Percentiles rank a stretch among this genome's conserved stretches.
Conservation (phyloP, 2,888 invertebrate genomes). For the Tubulanus polymorphus region DNA sequence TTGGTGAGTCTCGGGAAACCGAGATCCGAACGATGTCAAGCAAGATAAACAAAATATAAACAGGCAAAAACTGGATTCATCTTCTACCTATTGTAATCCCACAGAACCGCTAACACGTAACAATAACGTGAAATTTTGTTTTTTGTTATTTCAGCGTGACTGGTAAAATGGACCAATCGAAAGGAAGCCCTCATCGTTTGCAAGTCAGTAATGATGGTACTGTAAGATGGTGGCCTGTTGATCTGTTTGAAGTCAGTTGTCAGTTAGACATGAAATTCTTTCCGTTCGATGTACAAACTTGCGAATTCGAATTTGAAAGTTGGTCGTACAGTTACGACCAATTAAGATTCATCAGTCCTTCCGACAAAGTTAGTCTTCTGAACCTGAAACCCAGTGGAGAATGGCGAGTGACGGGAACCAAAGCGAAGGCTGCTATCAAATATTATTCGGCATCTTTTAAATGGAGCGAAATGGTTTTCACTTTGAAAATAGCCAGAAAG, state of each 20-base stretch:
- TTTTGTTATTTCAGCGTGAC: conserved; percentile 1
- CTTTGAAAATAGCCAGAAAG: conserved; percentile 1
- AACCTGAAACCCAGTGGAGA: conserved; percentile 6
- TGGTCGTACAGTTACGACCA: conserved; percentile 9
- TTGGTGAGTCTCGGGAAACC: no score
- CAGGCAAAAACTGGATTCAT: no score
- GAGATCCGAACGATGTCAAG: no score
- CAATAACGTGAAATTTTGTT: no score
- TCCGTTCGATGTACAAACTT: conserved; percentile 11
- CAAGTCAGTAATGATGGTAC: conserved; percentile 5
- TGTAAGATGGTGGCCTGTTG: conserved; percentile 9
- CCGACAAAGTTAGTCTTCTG: not conserved
- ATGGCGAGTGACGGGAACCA: conserved; percentile 4
- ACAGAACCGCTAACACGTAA: no score
- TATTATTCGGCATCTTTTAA: not conserved
- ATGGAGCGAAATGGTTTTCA: not conserved
- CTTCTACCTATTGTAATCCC: no score
- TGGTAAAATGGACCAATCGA: not conserved
- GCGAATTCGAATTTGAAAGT: conserved; percentile 6
- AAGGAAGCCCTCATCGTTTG: not conserved
- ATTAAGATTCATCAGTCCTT: not conserved
- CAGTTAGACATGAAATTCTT: conserved; percentile 10
- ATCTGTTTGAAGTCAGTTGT: conserved; percentile 3
- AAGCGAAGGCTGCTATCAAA: not conserved
- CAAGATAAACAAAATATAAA: no score